These are phyloP conservation scores for Bradypodion ventrale DNA, from an alignment of 2,797 vertebrate species.

Conservation along the genomic window DNA sequence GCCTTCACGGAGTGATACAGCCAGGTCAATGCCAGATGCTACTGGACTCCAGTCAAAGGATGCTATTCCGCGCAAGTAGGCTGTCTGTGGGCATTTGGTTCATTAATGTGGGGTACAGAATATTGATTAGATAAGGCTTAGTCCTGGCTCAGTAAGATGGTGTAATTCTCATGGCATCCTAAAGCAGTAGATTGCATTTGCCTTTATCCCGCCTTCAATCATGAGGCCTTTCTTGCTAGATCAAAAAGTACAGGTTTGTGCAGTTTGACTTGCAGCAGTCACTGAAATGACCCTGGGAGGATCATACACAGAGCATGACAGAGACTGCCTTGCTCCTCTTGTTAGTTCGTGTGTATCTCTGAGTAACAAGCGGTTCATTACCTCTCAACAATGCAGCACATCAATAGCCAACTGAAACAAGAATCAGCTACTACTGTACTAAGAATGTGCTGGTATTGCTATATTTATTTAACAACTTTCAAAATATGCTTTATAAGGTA, in stretches of 20 bases:
- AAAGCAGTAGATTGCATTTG: neutral
- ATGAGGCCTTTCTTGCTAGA: neutral
- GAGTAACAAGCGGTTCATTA: neutral
- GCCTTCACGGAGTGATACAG: neutral
- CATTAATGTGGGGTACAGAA: no score
- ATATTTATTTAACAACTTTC: neutral
- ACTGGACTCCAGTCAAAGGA: no score
- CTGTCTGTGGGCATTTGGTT: neutral
- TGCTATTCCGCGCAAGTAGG: neutral
- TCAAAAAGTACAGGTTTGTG: neutral
- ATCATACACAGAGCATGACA: no score
- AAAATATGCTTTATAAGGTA: no score
- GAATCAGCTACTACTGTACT: neutral
- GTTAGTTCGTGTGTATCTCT: neutral
- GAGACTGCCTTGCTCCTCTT: neutral
- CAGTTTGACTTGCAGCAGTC: neutral
- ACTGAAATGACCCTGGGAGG: neutral
- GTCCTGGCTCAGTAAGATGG: neutral
- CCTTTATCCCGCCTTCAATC: neutral
- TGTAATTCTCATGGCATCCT: neutral
- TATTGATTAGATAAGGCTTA: neutral
- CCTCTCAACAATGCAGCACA: neutral
- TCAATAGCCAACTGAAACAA: neutral
- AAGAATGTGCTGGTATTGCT: neutral
- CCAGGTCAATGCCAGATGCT: neutral